phyloP scores from a whole-genome alignment of 1,140 invertebrate species.

The Araneus ventricosus region DNA sequence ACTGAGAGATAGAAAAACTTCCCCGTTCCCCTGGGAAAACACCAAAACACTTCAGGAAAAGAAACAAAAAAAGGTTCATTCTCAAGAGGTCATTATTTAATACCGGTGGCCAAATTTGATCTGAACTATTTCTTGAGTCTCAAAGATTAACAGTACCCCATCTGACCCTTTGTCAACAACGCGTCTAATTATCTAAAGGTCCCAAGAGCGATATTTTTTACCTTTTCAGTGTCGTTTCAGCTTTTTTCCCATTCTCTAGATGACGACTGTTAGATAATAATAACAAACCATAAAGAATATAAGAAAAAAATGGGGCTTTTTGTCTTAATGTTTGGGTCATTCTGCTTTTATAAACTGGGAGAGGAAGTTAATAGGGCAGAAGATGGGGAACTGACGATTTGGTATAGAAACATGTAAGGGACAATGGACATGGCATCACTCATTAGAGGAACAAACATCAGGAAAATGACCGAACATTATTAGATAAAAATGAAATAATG shows the following conservation, averaged over 20 bases:
- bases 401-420: not conserved
- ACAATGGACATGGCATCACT: not conserved
- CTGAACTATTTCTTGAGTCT: not conserved
- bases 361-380: not conserved
- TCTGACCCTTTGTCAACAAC: conserved; percentile 38
- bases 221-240: not conserved
- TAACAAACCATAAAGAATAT: not conserved
- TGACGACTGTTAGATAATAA: not conserved
- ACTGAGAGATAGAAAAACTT: not conserved
- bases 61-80: not conserved
- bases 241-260: not conserved
- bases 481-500: not conserved
- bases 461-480: not conserved
- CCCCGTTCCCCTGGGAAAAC: not conserved
- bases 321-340: conserved; percentile 17
- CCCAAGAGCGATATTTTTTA: not conserved
- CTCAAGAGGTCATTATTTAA: conserved; percentile 44
- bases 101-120: conserved; percentile 31
- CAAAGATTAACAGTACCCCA: not conserved
- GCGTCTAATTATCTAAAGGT: conserved; percentile 13
- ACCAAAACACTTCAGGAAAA: not conserved
- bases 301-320: not conserved
- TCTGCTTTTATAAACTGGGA: not conserved
- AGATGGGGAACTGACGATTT: not conserved
- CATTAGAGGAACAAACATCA: not conserved